A percentile compares a stretch with the other conserved stretches of the same genome.
These are phyloP conservation scores for Pogonocherus hispidulus DNA, from an alignment of 2,888 invertebrate species.

Conservation along the genomic window DNA sequence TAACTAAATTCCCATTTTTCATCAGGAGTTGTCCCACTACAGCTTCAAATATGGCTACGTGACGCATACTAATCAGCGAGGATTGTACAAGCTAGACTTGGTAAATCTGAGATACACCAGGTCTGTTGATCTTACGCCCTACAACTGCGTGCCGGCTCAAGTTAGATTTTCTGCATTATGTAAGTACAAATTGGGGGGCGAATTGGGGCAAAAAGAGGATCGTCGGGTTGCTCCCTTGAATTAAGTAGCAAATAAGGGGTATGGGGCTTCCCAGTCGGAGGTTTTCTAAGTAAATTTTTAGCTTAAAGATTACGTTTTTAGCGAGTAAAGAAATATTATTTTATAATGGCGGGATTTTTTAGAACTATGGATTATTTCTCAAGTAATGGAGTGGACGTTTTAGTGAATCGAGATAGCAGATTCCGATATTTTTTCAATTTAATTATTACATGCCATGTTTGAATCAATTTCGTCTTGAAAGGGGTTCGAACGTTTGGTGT, in stretches of 20 bases:
- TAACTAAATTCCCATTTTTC: slow-evolving; percentile 38
- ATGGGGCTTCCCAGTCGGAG: not conserved
- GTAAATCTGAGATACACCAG: slow-evolving; percentile 79
- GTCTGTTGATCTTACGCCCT: slow-evolving; percentile 79
- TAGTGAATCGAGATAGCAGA: too few relatives aligned
- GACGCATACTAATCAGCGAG: slow-evolving; percentile 79
- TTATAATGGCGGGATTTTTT: too few relatives aligned
- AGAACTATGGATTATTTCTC: too few relatives aligned
- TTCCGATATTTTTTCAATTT: too few relatives aligned
- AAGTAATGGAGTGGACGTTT: too few relatives aligned
- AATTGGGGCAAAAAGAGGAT: not conserved
- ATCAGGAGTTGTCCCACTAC: slow-evolving; percentile 71
- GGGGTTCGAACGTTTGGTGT: too few relatives aligned
- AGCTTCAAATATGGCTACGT: slow-evolving; percentile 81
- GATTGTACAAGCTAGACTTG: slow-evolving; percentile 81
- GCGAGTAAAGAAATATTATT: too few relatives aligned
- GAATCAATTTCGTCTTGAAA: too few relatives aligned
- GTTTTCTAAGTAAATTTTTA: not conserved
- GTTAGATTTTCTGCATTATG: slow-evolving; percentile 81
- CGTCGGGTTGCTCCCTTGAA: not conserved
- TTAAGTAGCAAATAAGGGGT: not conserved
- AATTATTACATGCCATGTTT: too few relatives aligned
- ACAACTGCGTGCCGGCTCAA: slow-evolving; percentile 80
- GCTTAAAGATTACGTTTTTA: too few relatives aligned
- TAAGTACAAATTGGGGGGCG: slow-evolving; percentile 68